Base-by-base conservation (phyloP, 2,113 vertebrate species). In the Siphamia tubifer region DNA sequence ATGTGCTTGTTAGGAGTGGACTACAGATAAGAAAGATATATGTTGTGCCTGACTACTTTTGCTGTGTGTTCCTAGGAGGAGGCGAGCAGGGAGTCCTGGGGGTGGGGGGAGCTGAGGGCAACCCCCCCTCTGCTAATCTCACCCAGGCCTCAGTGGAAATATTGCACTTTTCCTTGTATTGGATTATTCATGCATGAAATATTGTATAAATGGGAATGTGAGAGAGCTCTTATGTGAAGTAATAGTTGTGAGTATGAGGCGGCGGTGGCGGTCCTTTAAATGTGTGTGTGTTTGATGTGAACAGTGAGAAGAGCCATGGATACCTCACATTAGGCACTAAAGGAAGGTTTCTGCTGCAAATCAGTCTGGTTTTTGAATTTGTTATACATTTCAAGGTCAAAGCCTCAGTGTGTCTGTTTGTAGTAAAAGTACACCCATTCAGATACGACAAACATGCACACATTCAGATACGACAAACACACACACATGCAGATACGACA, bases 1-100 rank as follows among this genome's bases (percentile, higher is more conserved):
- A 91, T 87, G 89, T 91, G 87, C 89, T 90, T 90, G 89, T 91
- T 90, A 91, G 83, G 69, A 87, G 74, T 55, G 78, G 74, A 81
- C 73, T 19, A n/a, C 52, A 86, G 84, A 91, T 89, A 87, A 89
- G 81, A 85, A 84, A 90, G 86, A 90, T 88, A 83, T 89, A 84
- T 73, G 68, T 78, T 79, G 81, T 63, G 80, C 78, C 82, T 87
- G 87, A 90, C 86, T 87, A 87, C 82, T 82, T 82, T 86, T 70
- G 68, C 74, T 77, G 42, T 47, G 70, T 47, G 82, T 83, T 90
- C 74, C 80, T 81, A 72, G 39, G 70, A 84, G 80, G 71, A 77
- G 69, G 62, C n/a, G n/a, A n/a, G n/a, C 76, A 17, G 51, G 68
- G 66, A 68, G 70, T 76, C 80, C 79, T 83, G 2, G 49, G 66